These are phyloP conservation scores for Dendronephthya gigantea DNA, from an alignment of 64 coral and sea anemone species.

Conservation along the genomic window DNA sequence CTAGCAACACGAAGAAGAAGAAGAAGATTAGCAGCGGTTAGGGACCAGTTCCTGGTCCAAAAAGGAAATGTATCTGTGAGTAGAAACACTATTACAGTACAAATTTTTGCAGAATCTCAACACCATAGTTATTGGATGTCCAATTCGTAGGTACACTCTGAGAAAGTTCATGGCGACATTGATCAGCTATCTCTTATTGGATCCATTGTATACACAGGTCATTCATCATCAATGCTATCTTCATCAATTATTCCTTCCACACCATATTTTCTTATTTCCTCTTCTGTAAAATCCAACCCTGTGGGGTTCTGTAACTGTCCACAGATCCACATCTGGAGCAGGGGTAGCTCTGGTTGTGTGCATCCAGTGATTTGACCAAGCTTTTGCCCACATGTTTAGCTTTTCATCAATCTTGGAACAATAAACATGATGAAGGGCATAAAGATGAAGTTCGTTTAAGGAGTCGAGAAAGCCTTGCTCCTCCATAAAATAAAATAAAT, in stretches of 20 bases:
- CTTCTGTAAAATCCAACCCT: not conserved
- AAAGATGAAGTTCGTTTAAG: not conserved
- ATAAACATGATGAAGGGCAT: not conserved
- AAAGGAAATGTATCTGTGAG: too few species aligned
- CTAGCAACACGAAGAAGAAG: too few species aligned
- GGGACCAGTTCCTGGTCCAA: too few species aligned
- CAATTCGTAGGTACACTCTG: not conserved
- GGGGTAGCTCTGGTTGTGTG: not conserved
- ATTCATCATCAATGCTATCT: not conserved
- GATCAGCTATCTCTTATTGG: not conserved
- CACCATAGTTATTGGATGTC: not conserved
- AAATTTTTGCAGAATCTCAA: too few species aligned
- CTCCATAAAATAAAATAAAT: conserved; percentile 8
- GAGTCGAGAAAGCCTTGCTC: not conserved
- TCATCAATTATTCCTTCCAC: not conserved
- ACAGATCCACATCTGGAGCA: not conserved
- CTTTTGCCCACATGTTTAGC: not conserved
- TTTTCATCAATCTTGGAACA: not conserved
- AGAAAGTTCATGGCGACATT: not conserved
- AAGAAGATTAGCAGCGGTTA: too few species aligned
- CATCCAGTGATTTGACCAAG: not conserved
- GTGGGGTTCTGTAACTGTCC: not conserved
- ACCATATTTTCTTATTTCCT: not conserved
- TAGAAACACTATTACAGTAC: too few species aligned
- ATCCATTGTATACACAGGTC: not conserved